These are phyloP conservation scores for Peromyscus californicus DNA, from an alignment of 2,113 vertebrate genomes.

Conservation along the genomic window DNA sequence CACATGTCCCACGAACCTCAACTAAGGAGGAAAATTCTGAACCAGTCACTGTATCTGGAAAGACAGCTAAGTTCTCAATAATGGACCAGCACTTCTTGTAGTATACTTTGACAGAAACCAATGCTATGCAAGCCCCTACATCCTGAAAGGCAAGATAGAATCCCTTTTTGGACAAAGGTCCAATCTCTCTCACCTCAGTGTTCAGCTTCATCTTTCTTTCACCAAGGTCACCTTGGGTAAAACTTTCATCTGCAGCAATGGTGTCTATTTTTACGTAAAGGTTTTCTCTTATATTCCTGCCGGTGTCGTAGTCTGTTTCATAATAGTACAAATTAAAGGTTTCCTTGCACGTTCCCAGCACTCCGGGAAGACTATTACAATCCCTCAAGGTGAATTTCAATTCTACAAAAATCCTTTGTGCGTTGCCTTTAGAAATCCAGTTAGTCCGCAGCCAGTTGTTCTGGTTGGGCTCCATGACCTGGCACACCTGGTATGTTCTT, in stretches of 20 bases:
- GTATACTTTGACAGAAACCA: constrained; percentile 99
- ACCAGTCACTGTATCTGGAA: constrained; percentile 99
- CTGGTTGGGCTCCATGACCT: constrained; percentile 99
- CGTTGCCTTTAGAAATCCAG: constrained; percentile 99
- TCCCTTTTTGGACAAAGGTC: constrained; percentile 96
- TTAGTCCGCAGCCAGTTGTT: constrained; percentile 99
- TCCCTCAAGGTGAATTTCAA: constrained; percentile 99
- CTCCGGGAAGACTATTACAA: constrained; percentile 99
- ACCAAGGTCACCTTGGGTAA: constrained; percentile 99
- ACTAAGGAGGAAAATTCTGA: constrained; percentile 99
- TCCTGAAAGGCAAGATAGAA: constrained; percentile 99
- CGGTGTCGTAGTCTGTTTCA: constrained; percentile 98
- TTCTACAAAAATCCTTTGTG: constrained; percentile 99
- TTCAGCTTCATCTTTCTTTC: constrained; percentile 99
- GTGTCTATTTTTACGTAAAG: constrained; percentile 99
- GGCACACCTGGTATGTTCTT: constrained; percentile 99
- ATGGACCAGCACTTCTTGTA: constrained; percentile 99
- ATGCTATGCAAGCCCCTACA: constrained; percentile 98
- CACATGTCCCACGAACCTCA: constrained; percentile 97
- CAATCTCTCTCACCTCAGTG: constrained; percentile 98
- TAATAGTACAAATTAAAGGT: constrained; percentile 99
- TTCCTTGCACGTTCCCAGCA: constrained; percentile 99
- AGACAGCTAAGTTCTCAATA: constrained; percentile 99
- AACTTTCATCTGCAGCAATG: constrained; percentile 99
- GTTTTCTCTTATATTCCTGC: constrained; percentile 97